Conservation (phyloP, 2,888 invertebrate genomes). For the Rhingia rostrata region DNA sequence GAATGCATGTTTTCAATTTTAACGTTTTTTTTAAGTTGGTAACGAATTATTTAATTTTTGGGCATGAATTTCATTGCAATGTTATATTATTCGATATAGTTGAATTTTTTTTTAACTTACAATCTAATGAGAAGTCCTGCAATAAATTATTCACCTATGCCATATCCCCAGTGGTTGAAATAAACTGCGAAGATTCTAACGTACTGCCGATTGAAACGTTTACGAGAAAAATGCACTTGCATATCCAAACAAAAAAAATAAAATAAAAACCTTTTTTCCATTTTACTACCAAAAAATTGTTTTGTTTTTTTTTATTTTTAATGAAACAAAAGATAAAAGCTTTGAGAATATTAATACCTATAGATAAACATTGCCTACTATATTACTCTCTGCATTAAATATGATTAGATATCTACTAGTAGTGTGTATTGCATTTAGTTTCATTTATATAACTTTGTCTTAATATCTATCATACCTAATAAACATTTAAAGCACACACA, state of each 20-base stretch:
- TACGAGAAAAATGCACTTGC: slow-evolving; percentile 62
- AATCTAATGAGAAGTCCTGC: not conserved
- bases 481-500: slow-evolving; percentile 34
- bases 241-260: slow-evolving; percentile 48
- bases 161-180: slow-evolving; percentile 23
- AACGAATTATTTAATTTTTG: not conserved
- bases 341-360: slow-evolving; percentile 49
- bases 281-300: slow-evolving; percentile 10
- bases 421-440: slow-evolving; percentile 68
- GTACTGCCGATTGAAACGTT: slow-evolving; percentile 48
- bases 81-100: not conserved
- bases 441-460: slow-evolving; percentile 62
- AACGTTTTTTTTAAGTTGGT: slow-evolving; percentile 3
- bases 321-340: slow-evolving; percentile 21
- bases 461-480: slow-evolving; percentile 63
- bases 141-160: not conserved
- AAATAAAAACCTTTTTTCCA: slow-evolving; percentile 28
- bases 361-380: slow-evolving; percentile 54
- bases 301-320: slow-evolving; percentile 31
- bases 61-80: not conserved
- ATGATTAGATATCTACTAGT: slow-evolving; percentile 66
- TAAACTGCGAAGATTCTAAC: slow-evolving; percentile 35
- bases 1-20: slow-evolving; percentile 16
- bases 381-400: slow-evolving; percentile 63
- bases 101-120: not conserved